Conservation (phyloP, 2,113 vertebrate genomes). For the Muscicapa adusta region DNA sequence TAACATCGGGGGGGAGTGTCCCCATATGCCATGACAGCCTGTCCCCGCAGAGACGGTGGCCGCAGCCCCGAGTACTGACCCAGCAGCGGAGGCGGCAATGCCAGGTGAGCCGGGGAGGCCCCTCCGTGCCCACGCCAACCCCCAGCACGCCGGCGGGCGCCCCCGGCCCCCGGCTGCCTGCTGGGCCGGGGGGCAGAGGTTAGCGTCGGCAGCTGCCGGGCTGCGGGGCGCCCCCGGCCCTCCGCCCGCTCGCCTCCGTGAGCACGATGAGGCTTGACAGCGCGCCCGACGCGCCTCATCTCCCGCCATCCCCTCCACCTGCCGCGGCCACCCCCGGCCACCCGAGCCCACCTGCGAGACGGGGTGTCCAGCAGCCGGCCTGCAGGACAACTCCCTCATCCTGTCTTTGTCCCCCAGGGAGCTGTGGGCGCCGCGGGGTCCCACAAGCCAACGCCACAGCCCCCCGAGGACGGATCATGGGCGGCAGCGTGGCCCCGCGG, state of each 20-base stretch:
- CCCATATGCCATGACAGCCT: not conserved
- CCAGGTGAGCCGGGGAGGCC: not conserved
- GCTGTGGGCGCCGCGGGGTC: not conserved
- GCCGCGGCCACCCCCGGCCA: not conserved
- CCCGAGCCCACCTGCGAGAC: not conserved
- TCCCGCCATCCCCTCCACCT: not conserved
- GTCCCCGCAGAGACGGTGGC: not conserved
- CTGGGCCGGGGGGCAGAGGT: slow-evolving; percentile 49
- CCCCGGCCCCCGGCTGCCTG: not conserved
- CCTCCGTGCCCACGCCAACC: not conserved
- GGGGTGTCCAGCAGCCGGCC: not conserved
- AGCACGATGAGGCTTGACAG: slow-evolving; percentile 59
- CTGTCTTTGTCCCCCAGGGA: not conserved
- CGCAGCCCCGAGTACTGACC: not conserved
- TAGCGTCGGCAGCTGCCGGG: slow-evolving; percentile 60
- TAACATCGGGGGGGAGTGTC: not conserved
- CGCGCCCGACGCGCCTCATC: not conserved
- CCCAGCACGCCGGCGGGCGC: not conserved
- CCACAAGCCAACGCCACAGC: not conserved
- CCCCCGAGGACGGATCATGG: slow-evolving; percentile 67
- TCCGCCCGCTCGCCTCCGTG: slow-evolving; percentile 35
- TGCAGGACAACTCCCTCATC: not conserved
- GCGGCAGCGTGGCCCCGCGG: slow-evolving; percentile 78
- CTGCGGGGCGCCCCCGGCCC: slow-evolving; percentile 15
- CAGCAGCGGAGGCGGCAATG: not conserved